These are phyloP conservation scores for Meda fulgida DNA, from an alignment of 2,797 vertebrate species.

Conservation along the genomic window DNA sequence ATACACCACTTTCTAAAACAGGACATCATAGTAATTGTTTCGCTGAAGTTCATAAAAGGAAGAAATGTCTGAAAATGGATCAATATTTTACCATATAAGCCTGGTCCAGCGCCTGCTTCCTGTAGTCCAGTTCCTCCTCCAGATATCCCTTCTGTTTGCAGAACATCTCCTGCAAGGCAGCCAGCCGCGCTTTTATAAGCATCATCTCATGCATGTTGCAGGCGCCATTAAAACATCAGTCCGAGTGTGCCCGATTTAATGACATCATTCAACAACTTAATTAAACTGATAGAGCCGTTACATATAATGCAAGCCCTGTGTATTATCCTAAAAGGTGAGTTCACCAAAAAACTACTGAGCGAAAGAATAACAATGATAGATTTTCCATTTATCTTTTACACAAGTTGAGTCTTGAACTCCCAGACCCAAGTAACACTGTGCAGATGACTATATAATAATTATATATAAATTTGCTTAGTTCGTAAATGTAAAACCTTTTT, in stretches of 20 bases:
- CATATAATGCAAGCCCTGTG: not conserved
- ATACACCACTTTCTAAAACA: not conserved
- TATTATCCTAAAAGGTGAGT: not conserved
- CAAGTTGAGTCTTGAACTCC: not conserved
- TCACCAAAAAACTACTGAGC: not conserved
- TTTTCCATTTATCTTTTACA: not conserved
- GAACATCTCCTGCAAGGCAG: conserved; percentile 89
- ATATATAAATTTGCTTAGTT: not conserved
- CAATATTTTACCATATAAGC: conserved; percentile 89
- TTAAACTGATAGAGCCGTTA: not conserved
- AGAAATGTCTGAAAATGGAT: not conserved
- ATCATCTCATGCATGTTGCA: not conserved
- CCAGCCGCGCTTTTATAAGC: not conserved
- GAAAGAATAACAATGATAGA: not conserved
- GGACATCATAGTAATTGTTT: not conserved
- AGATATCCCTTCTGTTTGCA: conserved; percentile 99
- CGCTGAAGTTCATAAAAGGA: not conserved
- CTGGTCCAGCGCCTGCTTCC: conserved; percentile 97
- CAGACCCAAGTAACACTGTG: not conserved
- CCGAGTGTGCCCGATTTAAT: no score
- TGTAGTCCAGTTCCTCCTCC: conserved; percentile 97
- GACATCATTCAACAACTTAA: not conserved
- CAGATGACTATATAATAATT: no score
- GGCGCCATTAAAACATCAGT: no score
- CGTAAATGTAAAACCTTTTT: not conserved